These are phyloP conservation scores for Syrmaticus mikado DNA, from an alignment of 2,113 vertebrate species.

Conservation along the genomic window DNA sequence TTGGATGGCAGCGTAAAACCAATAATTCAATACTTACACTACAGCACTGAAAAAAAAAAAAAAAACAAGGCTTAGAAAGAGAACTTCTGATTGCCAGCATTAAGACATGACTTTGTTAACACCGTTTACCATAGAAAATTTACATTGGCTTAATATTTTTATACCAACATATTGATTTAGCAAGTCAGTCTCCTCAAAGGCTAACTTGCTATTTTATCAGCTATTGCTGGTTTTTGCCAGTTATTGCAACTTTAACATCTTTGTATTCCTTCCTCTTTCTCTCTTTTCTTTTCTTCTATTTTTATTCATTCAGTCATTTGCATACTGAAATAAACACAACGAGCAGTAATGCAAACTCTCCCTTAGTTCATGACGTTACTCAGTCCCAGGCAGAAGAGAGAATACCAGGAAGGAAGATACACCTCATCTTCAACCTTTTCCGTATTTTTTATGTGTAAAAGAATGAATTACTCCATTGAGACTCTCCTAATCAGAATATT, in stretches of 20 bases:
- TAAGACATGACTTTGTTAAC: background rate
- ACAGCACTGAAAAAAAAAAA: background rate
- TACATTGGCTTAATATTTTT: background rate
- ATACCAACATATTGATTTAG: background rate
- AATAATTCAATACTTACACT: background rate
- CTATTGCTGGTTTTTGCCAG: background rate
- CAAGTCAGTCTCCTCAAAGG: background rate
- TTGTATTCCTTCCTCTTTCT: background rate
- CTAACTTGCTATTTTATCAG: background rate
- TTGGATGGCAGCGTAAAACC: background rate
- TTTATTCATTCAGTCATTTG: background rate
- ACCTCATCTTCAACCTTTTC: background rate
- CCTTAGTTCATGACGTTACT: background rate
- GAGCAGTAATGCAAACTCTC: background rate
- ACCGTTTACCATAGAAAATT: background rate
- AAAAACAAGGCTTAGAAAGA: background rate
- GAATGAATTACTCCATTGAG: background rate
- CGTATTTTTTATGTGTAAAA: background rate
- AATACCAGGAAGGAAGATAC: background rate
- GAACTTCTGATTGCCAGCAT: background rate
- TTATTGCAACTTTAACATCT: background rate
- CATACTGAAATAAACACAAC: background rate
- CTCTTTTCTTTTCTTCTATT: background rate
- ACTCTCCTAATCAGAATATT: background rate
- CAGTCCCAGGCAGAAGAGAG: background rate